These are phyloP conservation scores for Cryptoprocta ferox DNA, from an alignment of 2,797 vertebrate genomes.

Conservation along the genomic window DNA sequence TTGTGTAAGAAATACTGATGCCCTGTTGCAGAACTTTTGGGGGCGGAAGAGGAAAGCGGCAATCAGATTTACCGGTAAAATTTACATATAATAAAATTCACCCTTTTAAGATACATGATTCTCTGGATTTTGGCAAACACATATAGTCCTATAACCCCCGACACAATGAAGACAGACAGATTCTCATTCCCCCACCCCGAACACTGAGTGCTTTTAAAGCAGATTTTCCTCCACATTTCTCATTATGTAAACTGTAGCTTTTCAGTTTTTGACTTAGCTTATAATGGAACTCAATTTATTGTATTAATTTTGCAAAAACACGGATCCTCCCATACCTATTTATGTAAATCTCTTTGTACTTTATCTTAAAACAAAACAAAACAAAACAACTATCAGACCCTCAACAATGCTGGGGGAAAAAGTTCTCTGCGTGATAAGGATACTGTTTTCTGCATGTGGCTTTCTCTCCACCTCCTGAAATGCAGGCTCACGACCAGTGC, in stretches of 20 bases:
- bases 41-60: accelerated
- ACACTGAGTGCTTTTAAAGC: too few species aligned
- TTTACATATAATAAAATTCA: neutral
- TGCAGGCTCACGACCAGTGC: accelerated
- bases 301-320: neutral
- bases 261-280: neutral
- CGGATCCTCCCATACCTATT: neutral
- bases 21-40: accelerated
- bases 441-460: accelerated
- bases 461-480: neutral
- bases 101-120: neutral
- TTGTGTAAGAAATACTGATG: neutral
- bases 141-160: neutral
- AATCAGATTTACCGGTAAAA: neutral
- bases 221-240: neutral
- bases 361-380: neutral
- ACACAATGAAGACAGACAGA: neutral
- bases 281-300: neutral
- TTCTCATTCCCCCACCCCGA: neutral
- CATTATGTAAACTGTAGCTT: neutral
- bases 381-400: neutral
- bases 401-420: neutral
- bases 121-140: neutral
- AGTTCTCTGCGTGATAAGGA: neutral
- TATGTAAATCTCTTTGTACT: neutral